phyloP scores from a whole-genome alignment of 2,113 vertebrate genomes.

The Callaeas wilsoni region DNA sequence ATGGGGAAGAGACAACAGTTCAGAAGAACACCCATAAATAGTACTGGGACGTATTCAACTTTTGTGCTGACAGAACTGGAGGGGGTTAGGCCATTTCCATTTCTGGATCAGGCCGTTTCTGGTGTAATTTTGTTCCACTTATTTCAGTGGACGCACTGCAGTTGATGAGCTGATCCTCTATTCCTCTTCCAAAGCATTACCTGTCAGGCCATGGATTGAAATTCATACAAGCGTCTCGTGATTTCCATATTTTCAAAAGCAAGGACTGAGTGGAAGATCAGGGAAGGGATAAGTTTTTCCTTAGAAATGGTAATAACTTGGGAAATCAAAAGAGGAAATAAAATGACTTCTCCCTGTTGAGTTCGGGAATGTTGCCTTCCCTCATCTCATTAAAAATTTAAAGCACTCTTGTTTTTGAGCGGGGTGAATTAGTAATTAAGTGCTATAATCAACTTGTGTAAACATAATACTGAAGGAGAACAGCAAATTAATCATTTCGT shows the following conservation, averaged over 20 bases:
- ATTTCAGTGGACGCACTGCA: background rate
- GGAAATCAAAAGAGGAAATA: slow-evolving; percentile 64
- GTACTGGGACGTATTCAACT: background rate
- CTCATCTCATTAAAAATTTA: slow-evolving; percentile 75
- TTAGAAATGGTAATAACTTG: slow-evolving; percentile 69
- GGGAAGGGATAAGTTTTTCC: slow-evolving; percentile 46
- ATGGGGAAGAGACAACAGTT: background rate
- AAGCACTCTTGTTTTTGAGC: slow-evolving; percentile 67
- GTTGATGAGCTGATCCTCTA: background rate
- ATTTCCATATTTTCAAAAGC: slow-evolving; percentile 56
- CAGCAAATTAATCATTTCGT: slow-evolving; percentile 67
- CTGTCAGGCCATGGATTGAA: slow-evolving; percentile 23
- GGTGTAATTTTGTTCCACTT: background rate
- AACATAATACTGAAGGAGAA: slow-evolving; percentile 68
- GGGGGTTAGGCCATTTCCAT: background rate
- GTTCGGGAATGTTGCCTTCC: slow-evolving; percentile 59
- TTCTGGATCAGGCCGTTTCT: background rate
- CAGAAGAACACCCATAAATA: background rate
- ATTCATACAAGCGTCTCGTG: background rate
- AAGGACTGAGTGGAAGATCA: background rate
- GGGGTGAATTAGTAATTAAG: slow-evolving; percentile 77
- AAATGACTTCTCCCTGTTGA: slow-evolving; percentile 61
- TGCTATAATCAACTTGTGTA: slow-evolving; percentile 76
- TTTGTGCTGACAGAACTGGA: background rate
- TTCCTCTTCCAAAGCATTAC: slow-evolving; percentile 26